A percentile compares a stretch with the other conserved stretches of the same genome.
phyloP scores from a whole-genome alignment of 2,113 vertebrate species.

The Tragelaphus buxtoni region DNA sequence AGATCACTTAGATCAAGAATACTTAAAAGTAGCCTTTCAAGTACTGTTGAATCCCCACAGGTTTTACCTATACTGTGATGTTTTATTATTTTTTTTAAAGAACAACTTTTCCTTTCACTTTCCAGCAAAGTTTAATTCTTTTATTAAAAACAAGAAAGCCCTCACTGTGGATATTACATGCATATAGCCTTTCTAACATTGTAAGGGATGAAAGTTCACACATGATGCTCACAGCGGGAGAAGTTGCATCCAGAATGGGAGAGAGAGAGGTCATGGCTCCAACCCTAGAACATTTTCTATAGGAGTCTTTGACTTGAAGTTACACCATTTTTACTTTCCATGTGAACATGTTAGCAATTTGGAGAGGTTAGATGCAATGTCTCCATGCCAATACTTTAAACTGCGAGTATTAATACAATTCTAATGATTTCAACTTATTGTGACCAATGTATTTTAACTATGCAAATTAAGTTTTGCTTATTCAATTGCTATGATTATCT shows the following conservation, averaged over 20 bases:
- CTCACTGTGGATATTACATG: constrained; percentile 12
- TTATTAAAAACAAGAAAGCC: constrained; percentile 63
- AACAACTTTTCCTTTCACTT: constrained; percentile 54
- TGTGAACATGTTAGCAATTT: constrained; percentile 39
- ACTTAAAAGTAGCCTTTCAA: constrained; percentile 73
- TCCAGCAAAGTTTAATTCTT: constrained; percentile 64
- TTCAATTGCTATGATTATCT: not conserved
- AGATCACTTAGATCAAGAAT: constrained; percentile 67
- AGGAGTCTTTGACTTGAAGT: constrained; percentile 6
- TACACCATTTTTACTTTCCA: constrained; percentile 48
- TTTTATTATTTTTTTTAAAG: constrained; percentile 71
- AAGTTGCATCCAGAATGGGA: not conserved
- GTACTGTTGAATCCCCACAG: constrained; percentile 58
- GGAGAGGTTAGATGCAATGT: constrained; percentile 33
- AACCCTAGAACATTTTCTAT: constrained; percentile 40
- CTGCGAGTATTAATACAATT: not conserved
- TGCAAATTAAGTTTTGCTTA: not conserved
- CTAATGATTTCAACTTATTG: not conserved
- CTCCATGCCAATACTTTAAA: not conserved
- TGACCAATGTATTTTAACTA: not conserved
- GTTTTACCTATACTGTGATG: constrained; percentile 66
- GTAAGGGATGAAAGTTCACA: constrained; percentile 53
- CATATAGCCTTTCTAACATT: constrained; percentile 30
- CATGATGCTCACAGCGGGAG: constrained; percentile 12
- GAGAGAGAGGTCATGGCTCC: constrained; percentile 25